phyloP scores from a whole-genome alignment of 2,888 invertebrate genomes.

The Microplitis manilae region DNA sequence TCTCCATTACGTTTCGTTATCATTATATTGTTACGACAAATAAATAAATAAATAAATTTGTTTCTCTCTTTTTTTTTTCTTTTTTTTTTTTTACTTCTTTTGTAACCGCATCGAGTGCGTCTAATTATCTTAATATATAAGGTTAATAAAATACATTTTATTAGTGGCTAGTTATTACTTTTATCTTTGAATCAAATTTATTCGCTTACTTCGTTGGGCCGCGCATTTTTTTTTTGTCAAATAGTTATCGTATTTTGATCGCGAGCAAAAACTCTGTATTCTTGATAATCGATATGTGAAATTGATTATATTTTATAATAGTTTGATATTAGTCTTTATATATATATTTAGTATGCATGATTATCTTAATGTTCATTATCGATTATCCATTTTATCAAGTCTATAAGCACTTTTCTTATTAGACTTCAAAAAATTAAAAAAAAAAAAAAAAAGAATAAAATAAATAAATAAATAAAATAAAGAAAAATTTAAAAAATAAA shows the following conservation, averaged over 20 bases:
- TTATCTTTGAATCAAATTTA: constrained; percentile 36
- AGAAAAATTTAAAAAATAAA: too few relatives aligned
- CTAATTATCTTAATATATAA: constrained; percentile 58
- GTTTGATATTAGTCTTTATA: neutral
- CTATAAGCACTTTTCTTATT: too few relatives aligned
- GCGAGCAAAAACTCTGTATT: constrained; percentile 41
- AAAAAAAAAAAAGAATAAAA: too few relatives aligned
- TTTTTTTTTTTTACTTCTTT: constrained; percentile 46
- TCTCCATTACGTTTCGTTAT: constrained; percentile 41
- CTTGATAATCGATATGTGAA: constrained; percentile 21
- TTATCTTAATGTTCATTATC: too few relatives aligned
- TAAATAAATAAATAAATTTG: constrained; percentile 71
- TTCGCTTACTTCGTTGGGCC: constrained; percentile 31
- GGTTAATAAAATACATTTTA: constrained; percentile 57
- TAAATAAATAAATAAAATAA: too few relatives aligned
- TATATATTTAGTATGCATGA: neutral
- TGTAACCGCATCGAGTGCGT: constrained; percentile 4
- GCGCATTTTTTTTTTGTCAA: constrained; percentile 19
- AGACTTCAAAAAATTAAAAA: too few relatives aligned
- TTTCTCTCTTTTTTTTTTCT: constrained; percentile 58
- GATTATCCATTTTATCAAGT: too few relatives aligned
- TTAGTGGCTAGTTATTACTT: constrained; percentile 46
- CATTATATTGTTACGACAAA: constrained; percentile 64
- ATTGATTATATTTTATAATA: neutral
- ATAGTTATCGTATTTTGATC: constrained; percentile 56